Evolutionary conservation across 2,888 invertebrate genomes (phyloP), one percentile per base, ranked within the genome.

Genomic region (Erpobdella octoculata): DNA sequence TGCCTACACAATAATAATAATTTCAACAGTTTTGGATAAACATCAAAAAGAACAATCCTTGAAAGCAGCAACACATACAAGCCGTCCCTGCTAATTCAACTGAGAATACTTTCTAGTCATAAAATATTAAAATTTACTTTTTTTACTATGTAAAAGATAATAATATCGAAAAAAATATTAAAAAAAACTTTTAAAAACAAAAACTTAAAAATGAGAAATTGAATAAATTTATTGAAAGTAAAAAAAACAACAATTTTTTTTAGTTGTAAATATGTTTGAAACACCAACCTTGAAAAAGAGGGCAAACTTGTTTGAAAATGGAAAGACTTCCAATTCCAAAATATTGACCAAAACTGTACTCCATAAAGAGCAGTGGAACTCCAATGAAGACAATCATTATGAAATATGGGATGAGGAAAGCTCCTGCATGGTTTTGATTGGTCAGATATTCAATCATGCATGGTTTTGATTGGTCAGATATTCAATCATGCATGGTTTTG

Each of bases 221-320:
- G n/a, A n/a, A n/a, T n/a, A n/a, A n/a, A n/a, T n/a, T n/a, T n/a
- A n/a, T n/a, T n/a, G n/a, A n/a, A n/a, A n/a, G n/a, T n/a, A 41
- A 41, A 41, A 41, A 41, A 41, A 15, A 15, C 46, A n/a, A 41
- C 46, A 12, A 41, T 12, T 41, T 41, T 41, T 41, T 41, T 15
- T 41, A 41, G 12, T 41, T 15, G n/a, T 41, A 41, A 15, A 28
- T 9, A 5, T 9, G 6, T 66, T 8, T 12, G n/a, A 18, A 66
- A 8, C n/a, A 72, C 75, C 70, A 25, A 76, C 76, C 76, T 76
- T 76, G 76, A 46, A 76, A 73, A 58, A 76, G 31, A 0, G 76
- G 76, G 68, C 76, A 76, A 46, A 76, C 76, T 68, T 74, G 74
- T 64, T 76, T 76, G 74, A 75, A 76, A 72, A 76, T 75, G 48